Base-by-base conservation (phyloP, 2,113 vertebrate species). In the Solenodon paradoxus region DNA sequence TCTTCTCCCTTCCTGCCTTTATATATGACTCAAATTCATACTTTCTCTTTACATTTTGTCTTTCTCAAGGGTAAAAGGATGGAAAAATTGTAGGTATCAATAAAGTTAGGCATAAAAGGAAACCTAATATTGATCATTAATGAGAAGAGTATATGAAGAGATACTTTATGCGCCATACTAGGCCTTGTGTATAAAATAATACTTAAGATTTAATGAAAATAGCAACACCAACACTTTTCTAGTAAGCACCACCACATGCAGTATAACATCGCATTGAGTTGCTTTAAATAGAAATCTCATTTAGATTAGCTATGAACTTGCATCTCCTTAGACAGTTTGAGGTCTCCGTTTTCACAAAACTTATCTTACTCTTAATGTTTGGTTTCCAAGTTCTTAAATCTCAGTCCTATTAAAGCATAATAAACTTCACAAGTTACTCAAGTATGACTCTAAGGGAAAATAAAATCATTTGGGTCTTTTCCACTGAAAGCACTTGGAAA, bases 161-260 rank as follows among this genome's bases (percentile, higher is more conserved):
- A 20, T 26, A 45, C 16, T 51, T 81, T 16, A 15, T 12, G 59
- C 6, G 20, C 7, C 69, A 8, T 53, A 5, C 30, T 42, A 92
- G 64, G 30, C 42, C 66, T 7, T 74, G 38, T 28, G 30, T 30
- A 55, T 53, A 45, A 78, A 88, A 28, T 45, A 88, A 74, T 24
- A 26, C 91, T 40, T 28, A 94, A 92, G 87, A 86, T 32, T 57
- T 93, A 87, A 71, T 81, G 22, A 51, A 92, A 97, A 97, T n/a
- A 93, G 2, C 71, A 47, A 84, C 32, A 63, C 5, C 71, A 40
- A 55, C 45, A 32, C 17, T 45, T 94, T 96, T 68, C 59, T 47
- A 63, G 68, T 57, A 69, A 80, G 11, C 90, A 91, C 4, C 30
- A 4, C 66, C 40, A 80, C 90, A 66, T 87, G 63, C 24, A 90